Conservation (phyloP, 2,113 vertebrate genomes). For the Rhizomys pruinosus region DNA sequence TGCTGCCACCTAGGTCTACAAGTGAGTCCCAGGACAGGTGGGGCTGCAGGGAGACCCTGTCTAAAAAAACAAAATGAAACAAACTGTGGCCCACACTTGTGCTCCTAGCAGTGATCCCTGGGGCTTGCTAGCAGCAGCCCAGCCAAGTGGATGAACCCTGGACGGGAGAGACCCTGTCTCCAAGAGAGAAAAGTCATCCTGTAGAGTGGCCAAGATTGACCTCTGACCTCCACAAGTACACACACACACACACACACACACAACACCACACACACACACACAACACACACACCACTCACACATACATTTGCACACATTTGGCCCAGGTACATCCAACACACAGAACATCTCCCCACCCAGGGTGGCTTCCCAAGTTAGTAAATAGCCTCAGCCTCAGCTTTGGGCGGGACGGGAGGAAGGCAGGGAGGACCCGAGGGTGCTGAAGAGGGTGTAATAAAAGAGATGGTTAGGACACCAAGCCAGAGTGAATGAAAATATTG, state of each 20-base stretch:
- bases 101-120: background rate
- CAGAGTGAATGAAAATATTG: background rate
- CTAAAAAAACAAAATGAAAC: too few species aligned
- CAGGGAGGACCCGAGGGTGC: background rate
- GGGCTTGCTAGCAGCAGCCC: background rate
- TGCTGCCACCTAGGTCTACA: too few species aligned
- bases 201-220: background rate
- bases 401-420: rapidly evolving
- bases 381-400: too few species aligned
- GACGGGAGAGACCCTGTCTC: background rate
- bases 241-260: too few species aligned
- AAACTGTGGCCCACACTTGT: too few species aligned
- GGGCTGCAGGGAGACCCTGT: too few species aligned
- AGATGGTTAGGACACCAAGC: background rate
- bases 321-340: rapidly evolving
- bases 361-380: background rate
- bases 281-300: too few species aligned
- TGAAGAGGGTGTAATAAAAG: background rate
- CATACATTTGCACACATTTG: too few species aligned
- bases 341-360: rapidly evolving
- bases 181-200: background rate
- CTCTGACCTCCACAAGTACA: background rate
- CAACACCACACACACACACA: too few species aligned
- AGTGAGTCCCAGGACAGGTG: too few species aligned
- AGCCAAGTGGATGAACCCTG: background rate